Evolutionary conservation across 2,797 vertebrate species (phyloP).

Genomic region (Phaenicophaeus curvirostris): DNA sequence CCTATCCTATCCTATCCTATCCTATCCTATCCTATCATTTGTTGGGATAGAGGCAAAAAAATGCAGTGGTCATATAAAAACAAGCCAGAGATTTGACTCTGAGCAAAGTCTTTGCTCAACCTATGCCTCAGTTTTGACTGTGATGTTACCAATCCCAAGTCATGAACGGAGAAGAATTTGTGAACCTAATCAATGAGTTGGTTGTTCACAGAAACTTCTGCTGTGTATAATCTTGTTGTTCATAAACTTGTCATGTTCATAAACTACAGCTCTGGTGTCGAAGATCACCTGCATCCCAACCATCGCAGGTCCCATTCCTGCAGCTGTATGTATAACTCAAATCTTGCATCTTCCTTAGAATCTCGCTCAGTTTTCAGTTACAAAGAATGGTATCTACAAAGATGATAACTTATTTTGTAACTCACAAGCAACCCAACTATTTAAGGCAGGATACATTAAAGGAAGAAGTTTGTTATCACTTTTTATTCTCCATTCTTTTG

Average conservation of each 20-base stretch:
- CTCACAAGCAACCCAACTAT: neutral
- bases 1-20: too few species aligned
- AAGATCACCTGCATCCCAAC: neutral
- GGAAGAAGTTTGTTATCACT: neutral
- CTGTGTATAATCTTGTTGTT: neutral
- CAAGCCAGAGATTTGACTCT: neutral
- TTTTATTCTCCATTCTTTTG: neutral
- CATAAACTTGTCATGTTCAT: rapidly evolving
- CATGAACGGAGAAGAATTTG: neutral
- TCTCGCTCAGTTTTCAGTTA: neutral
- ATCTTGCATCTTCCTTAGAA: neutral
- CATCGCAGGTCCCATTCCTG: neutral
- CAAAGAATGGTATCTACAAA: neutral
- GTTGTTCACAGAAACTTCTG: neutral
- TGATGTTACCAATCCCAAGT: neutral
- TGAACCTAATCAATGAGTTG: neutral
- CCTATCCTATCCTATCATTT: neutral
- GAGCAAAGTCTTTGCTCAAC: neutral
- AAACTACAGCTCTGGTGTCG: neutral
- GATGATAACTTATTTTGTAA: neutral
- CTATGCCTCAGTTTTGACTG: neutral
- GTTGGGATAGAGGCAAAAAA: neutral
- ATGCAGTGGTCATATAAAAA: neutral
- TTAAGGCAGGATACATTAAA: neutral
- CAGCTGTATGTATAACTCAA: neutral